Percentiles rank a stretch among this genome's conserved stretches.
phyloP scores from a whole-genome alignment of 2,888 invertebrate genomes.

The Myopa testacea region DNA sequence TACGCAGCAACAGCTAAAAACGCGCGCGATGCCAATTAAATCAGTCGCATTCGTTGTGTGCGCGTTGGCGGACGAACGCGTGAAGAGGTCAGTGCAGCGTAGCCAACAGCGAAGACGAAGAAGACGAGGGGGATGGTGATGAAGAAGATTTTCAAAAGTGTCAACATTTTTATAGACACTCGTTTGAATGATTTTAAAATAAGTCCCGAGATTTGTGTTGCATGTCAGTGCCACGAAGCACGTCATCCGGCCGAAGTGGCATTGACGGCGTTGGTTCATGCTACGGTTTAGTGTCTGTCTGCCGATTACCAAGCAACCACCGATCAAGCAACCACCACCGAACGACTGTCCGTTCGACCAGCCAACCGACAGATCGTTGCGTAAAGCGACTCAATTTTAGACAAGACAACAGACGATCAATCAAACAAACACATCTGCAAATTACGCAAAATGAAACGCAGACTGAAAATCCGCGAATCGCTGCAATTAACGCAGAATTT shows the following conservation, averaged over 20 bases:
- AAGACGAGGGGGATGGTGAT: background rate
- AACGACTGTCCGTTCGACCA: background rate
- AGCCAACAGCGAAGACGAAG: background rate
- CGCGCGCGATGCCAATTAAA: background rate
- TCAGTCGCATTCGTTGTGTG: background rate
- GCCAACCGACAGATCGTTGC: background rate
- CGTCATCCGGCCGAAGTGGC: slow-evolving; percentile 20
- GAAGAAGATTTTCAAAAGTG: background rate
- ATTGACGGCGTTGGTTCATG: slow-evolving; percentile 13
- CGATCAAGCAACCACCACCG: background rate
- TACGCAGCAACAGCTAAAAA: background rate
- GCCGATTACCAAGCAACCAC: background rate
- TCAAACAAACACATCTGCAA: background rate
- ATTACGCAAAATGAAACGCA: background rate
- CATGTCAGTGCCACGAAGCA: slow-evolving; percentile 59
- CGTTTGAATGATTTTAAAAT: slow-evolving; percentile 35
- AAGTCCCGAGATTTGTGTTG: slow-evolving; percentile 48
- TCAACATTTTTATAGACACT: slow-evolving; percentile 21
- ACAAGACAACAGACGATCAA: background rate
- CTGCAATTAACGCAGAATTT: slow-evolving; percentile 4
- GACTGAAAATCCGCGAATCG: background rate
- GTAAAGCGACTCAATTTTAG: background rate
- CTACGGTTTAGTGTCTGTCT: background rate
- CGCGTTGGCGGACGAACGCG: slow-evolving; percentile 12
- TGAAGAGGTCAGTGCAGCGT: slow-evolving; percentile 7